These are phyloP conservation scores for Drosophila peninsularis DNA, from an alignment of 2,888 invertebrate genomes.

Conservation along the genomic window DNA sequence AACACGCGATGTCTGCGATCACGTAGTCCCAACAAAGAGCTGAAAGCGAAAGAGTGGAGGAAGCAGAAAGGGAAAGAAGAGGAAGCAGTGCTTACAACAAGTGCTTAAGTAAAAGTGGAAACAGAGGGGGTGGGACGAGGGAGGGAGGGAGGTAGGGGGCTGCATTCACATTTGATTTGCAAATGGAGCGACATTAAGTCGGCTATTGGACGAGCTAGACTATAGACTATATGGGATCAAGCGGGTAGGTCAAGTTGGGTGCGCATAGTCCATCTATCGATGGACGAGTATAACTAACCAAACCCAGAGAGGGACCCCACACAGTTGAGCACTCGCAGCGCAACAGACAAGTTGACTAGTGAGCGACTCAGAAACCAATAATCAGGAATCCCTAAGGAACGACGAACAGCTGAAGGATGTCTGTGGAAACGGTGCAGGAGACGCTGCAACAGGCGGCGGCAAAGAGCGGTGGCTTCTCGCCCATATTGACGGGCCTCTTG, in stretches of 20 bases:
- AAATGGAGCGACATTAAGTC: slow-evolving; percentile 42
- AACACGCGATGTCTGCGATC: slow-evolving; percentile 6
- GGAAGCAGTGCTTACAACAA: background rate
- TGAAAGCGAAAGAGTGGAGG: background rate
- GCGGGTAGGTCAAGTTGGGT: background rate
- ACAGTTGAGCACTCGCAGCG: slow-evolving; percentile 51
- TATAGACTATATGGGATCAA: background rate
- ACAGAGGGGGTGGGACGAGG: background rate
- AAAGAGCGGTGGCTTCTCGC: slow-evolving; percentile 46
- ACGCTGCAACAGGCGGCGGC: slow-evolving; percentile 61
- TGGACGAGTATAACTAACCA: slow-evolving; percentile 51
- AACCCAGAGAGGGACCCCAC: slow-evolving; percentile 9
- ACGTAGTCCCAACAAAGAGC: background rate
- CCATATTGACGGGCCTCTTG: slow-evolving; percentile 71
- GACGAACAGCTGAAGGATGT: slow-evolving; percentile 51
- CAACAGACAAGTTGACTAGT: slow-evolving; percentile 28
- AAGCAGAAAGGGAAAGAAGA: background rate
- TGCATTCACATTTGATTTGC: slow-evolving; percentile 48
- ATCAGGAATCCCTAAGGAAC: background rate
- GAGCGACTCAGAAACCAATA: background rate
- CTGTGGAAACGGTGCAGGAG: slow-evolving; percentile 72
- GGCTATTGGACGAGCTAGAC: background rate
- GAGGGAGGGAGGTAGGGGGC: background rate
- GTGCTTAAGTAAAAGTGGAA: too few species aligned
- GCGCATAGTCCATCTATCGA: slow-evolving; percentile 38